Evolutionary conservation across 2,888 invertebrate genomes (phyloP).

Genomic region (Nomada ruficornis): DNA sequence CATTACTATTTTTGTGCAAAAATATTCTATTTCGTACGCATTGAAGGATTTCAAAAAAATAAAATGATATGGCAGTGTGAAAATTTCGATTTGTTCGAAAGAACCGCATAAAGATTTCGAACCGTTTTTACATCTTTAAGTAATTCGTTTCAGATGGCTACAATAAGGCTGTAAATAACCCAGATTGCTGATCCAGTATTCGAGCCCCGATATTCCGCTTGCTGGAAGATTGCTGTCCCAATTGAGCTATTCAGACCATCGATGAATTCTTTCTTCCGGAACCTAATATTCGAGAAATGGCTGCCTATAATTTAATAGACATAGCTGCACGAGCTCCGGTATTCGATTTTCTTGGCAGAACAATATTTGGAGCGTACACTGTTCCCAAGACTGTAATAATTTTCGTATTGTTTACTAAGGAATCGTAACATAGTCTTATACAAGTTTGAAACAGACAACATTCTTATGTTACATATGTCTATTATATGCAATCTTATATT

Average conservation of each 20-base stretch:
- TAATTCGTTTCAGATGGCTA: not conserved
- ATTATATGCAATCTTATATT: too few relatives aligned
- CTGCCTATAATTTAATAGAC: conserved; percentile 14
- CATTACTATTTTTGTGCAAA: too few relatives aligned
- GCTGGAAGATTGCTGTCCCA: conserved; percentile 13
- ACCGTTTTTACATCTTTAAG: not conserved
- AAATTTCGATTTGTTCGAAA: not conserved
- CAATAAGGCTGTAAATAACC: conserved; percentile 13
- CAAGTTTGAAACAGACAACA: too few relatives aligned
- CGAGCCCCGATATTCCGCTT: conserved; percentile 5
- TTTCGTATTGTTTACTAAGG: not conserved
- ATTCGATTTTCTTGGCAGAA: not conserved
- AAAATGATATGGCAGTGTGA: not conserved
- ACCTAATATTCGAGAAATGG: conserved; percentile 29
- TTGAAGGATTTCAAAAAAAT: too few relatives aligned
- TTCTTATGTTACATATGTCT: too few relatives aligned
- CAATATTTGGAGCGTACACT: not conserved
- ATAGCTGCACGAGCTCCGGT: not conserved
- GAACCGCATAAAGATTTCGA: not conserved
- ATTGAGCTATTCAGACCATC: conserved; percentile 32
- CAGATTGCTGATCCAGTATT: conserved; percentile 30
- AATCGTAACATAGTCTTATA: too few relatives aligned
- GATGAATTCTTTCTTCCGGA: conserved; percentile 25
- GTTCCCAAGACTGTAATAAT: not conserved
- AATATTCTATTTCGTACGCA: too few relatives aligned